phyloP scores from a whole-genome alignment of 2,797 vertebrate genomes.

The Podarcis siculus region DNA sequence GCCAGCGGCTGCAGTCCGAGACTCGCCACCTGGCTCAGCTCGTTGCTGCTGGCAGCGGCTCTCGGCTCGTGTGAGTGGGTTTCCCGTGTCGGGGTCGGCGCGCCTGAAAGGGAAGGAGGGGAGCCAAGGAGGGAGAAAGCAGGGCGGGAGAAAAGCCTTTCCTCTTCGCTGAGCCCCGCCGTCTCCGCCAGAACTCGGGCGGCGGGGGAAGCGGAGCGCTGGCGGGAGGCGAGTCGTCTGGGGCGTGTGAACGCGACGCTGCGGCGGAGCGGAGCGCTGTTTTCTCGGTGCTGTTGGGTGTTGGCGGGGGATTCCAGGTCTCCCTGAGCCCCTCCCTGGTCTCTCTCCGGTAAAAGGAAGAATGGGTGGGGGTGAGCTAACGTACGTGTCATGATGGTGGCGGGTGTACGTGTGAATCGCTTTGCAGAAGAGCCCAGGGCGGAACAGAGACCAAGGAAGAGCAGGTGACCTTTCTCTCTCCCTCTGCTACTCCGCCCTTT shows the following conservation, averaged over 20 bases:
- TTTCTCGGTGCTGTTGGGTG: no score
- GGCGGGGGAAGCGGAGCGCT: not conserved
- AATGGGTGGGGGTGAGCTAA: not conserved
- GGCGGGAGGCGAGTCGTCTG: not conserved
- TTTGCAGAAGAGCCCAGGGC: not conserved
- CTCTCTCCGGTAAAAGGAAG: not conserved
- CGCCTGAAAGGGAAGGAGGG: no score
- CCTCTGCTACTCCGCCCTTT: not conserved
- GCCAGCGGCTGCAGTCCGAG: not conserved
- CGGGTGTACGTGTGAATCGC: conserved; percentile 1
- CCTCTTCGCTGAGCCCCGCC: not conserved
- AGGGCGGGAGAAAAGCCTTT: not conserved
- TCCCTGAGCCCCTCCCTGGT: not conserved
- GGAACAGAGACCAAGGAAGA: not conserved
- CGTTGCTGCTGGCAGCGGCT: not conserved
- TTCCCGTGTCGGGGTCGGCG: not conserved
- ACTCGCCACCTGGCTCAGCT: not conserved
- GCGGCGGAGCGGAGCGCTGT: not conserved
- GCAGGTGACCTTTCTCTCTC: not conserved
- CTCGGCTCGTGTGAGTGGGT: not conserved
- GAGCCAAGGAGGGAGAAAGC: not conserved
- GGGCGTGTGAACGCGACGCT: not conserved
- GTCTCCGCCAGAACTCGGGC: not conserved
- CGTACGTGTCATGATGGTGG: conserved; percentile 3
- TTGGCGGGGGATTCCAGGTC: not conserved